These are phyloP conservation scores for Microtus montanus DNA, from an alignment of 2,113 vertebrate species.

Conservation along the genomic window DNA sequence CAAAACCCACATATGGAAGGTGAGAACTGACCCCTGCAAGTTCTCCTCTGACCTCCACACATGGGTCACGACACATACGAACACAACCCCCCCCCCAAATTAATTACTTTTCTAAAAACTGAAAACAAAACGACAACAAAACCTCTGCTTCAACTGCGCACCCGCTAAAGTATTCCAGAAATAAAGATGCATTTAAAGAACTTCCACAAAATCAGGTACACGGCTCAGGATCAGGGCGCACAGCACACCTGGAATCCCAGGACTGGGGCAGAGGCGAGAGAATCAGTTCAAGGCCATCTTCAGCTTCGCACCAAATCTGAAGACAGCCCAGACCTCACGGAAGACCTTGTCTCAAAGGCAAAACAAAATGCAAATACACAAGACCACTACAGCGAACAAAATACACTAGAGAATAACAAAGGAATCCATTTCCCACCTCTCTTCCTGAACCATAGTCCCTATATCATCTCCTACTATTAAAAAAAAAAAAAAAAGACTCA, in stretches of 20 bases:
- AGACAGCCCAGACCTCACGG: not conserved
- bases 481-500: too few species aligned
- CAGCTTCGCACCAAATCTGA: not conserved
- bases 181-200: conserved; percentile 10
- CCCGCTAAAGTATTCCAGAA: not conserved
- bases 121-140: not conserved
- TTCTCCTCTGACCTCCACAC: not conserved
- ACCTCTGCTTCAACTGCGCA: not conserved
- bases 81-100: not conserved
- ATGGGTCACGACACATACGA: not conserved
- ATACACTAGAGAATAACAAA: not conserved
- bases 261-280: not conserved
- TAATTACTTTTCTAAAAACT: not conserved
- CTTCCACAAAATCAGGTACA: conserved; percentile 38
- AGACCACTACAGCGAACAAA: not conserved
- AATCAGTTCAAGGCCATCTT: not conserved
- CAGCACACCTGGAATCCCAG: not conserved
- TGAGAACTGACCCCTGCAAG: not conserved
- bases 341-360: not conserved
- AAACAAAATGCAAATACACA: not conserved
- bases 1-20: not conserved
- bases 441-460: not conserved
- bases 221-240: not conserved
- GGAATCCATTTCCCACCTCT: not conserved
- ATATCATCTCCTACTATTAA: not conserved